Evolutionary conservation across 30 jellyfish, hydroid and myxozoan genomes (phyloP), one percentile per base, ranked within the genome.

Genomic region (Hydra vulgaris): DNA sequence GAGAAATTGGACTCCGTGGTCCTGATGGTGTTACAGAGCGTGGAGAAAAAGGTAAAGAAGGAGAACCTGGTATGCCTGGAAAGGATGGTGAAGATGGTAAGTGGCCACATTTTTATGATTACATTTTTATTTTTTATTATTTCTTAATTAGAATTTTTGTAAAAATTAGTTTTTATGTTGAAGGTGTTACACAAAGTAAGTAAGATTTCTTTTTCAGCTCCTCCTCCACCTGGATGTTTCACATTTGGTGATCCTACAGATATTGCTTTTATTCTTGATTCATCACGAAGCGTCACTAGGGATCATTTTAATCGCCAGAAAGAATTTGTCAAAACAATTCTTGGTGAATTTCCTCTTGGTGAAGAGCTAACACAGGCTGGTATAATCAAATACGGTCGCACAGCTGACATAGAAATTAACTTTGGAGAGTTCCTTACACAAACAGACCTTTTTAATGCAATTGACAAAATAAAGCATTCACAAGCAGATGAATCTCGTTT

Each of bases 181-280:
- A n/a, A n/a, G n/a, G n/a, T n/a, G n/a, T n/a, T n/a, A n/a, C n/a
- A n/a, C n/a, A n/a, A n/a, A n/a, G n/a, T n/a, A n/a, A n/a, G n/a
- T n/a, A n/a, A n/a, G n/a, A n/a, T n/a, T n/a, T n/a, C n/a, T n/a
- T n/a, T n/a, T 76, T 22, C 26, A 76, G 84, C 84, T 76, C 84
- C 84, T 7, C 84, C 84, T 18, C 84, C 84, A 21, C 12, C 22
- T 25, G 84, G 84, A 16, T 76, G 84, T 54, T 20, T 76, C 76
- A 27, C 18, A 20, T 22, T 22, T 23, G 77, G 77, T 21, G 84
- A 76, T 76, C 78, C 81, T 22, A 24, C 95, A 7, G 98, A 91
- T 53, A 81, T 91, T 73, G 98, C 91, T 3, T 91, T 91, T 85
- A 27, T 91, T 73, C 25, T 91, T 7, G 98, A 91, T 68, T 70